These are phyloP conservation scores for Toxotes chatareus DNA, from an alignment of 2,113 vertebrate species.

Conservation along the genomic window DNA sequence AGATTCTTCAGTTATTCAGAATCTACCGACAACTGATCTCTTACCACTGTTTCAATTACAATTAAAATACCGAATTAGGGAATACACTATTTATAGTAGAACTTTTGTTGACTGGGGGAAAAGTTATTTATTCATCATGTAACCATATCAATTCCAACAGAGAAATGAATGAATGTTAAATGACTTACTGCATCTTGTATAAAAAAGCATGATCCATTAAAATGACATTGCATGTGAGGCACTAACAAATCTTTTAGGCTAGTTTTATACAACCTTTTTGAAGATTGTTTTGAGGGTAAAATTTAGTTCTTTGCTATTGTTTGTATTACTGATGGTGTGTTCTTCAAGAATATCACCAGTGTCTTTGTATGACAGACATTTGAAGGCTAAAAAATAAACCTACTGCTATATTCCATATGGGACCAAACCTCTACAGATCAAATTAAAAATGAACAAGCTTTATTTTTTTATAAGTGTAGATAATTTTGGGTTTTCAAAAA, in stretches of 20 bases:
- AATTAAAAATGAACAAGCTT: constrained; percentile 61
- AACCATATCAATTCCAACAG: constrained; percentile 39
- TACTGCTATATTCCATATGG: constrained; percentile 62
- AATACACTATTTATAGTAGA: constrained; percentile 20
- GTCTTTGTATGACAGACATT: constrained; percentile 65
- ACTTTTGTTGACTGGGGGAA: constrained; percentile 32
- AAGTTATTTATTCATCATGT: constrained; percentile 16
- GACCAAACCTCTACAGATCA: constrained; percentile 73
- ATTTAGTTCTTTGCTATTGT: constrained; percentile 62
- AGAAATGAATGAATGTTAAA: constrained; percentile 56
- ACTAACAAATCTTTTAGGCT: constrained; percentile 69
- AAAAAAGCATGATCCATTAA: constrained; percentile 70
- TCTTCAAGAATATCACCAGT: constrained; percentile 47
- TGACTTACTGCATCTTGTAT: constrained; percentile 68
- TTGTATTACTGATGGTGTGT: constrained; percentile 62
- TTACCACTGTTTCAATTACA: constrained; percentile 18
- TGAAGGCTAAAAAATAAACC: constrained; percentile 47
- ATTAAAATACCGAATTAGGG: background rate
- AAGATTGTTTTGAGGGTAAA: constrained; percentile 57
- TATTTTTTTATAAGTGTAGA: constrained; percentile 68
- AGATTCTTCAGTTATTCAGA: background rate
- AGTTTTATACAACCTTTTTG: constrained; percentile 73
- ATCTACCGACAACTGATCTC: background rate
- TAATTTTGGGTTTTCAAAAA: constrained; percentile 47
- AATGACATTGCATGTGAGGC: constrained; percentile 74